phyloP scores from a whole-genome alignment of 2,888 invertebrate genomes.

The Eucera pruinosa region DNA sequence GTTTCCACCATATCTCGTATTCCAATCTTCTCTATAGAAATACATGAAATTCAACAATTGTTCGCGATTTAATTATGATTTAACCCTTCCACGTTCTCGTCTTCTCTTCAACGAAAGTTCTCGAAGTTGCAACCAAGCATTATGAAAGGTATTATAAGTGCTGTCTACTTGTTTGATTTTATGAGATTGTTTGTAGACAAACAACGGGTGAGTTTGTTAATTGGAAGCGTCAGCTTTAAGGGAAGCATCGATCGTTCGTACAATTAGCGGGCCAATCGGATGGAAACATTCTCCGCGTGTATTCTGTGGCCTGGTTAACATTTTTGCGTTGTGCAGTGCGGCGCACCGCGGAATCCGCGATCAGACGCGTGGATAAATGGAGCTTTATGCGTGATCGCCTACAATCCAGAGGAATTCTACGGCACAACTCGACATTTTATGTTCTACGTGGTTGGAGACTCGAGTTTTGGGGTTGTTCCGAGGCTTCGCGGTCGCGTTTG shows the following conservation, averaged over 20 bases:
- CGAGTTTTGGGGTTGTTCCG: neutral
- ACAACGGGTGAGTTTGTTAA: neutral
- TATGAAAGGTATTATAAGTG: too few species aligned
- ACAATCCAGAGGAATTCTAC: neutral
- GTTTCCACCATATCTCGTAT: too few species aligned
- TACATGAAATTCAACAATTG: too few species aligned
- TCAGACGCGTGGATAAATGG: constrained; percentile 17
- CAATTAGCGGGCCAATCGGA: constrained; percentile 67
- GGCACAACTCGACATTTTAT: neutral
- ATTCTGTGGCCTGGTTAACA: constrained; percentile 45
- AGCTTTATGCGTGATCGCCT: constrained; percentile 27
- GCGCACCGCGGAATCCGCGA: constrained; percentile 32
- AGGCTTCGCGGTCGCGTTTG: neutral
- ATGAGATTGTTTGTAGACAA: too few species aligned
- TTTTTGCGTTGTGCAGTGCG: constrained; percentile 37
- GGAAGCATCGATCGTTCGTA: constrained; percentile 50
- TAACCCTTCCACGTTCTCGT: too few species aligned
- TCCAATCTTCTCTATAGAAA: too few species aligned
- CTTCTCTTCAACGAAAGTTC: too few species aligned
- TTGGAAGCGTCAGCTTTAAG: constrained; percentile 57
- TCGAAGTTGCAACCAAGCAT: too few species aligned
- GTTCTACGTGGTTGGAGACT: neutral
- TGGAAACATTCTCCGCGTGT: constrained; percentile 62
- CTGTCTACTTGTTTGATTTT: too few species aligned
- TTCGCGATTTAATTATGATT: too few species aligned